Evolutionary conservation across 2,888 invertebrate genomes (phyloP).

Genomic region (Drosophila merina): DNA sequence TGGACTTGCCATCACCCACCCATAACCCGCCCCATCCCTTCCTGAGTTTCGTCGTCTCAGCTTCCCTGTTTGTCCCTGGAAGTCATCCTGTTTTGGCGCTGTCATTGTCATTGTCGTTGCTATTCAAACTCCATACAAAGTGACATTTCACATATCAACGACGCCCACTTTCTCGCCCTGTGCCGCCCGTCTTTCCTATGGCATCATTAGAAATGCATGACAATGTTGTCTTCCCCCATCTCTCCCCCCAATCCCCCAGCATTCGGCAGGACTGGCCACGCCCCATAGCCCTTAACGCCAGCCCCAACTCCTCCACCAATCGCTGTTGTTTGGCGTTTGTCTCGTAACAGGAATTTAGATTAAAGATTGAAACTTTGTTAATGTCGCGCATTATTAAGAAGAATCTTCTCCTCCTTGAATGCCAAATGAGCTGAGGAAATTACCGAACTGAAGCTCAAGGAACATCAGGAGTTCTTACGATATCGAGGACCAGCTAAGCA

Average conservation of each 20-base stretch:
- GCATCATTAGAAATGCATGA: slow-evolving; percentile 81
- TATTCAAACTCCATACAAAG: slow-evolving; percentile 74
- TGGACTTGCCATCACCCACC: slow-evolving; percentile 4
- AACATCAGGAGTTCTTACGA: not conserved
- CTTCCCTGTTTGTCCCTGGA: slow-evolving; percentile 4
- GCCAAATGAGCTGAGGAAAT: slow-evolving; percentile 63
- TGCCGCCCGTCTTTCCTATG: slow-evolving; percentile 39
- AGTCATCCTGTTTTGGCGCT: slow-evolving; percentile 37
- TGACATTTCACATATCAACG: slow-evolving; percentile 80
- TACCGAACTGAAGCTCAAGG: slow-evolving; percentile 40
- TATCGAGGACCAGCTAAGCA: not conserved
- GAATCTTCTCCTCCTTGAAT: slow-evolving; percentile 63
- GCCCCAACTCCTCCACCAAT: slow-evolving; percentile 24
- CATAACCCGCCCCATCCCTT: slow-evolving; percentile 9
- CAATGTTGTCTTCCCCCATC: slow-evolving; percentile 58
- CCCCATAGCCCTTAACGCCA: slow-evolving; percentile 32
- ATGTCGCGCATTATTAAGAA: slow-evolving; percentile 77
- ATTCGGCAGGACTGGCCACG: slow-evolving; percentile 42
- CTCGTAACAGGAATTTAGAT: slow-evolving; percentile 71
- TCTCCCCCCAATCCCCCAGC: slow-evolving; percentile 7
- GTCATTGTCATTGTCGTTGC: slow-evolving; percentile 69
- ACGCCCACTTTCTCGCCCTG: slow-evolving; percentile 6
- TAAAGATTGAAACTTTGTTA: slow-evolving; percentile 81
- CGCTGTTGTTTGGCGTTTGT: slow-evolving; percentile 24
- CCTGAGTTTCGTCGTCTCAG: slow-evolving; percentile 29